phyloP scores from a whole-genome alignment of 2,888 invertebrate species.

The Sussaba pulchella region DNA sequence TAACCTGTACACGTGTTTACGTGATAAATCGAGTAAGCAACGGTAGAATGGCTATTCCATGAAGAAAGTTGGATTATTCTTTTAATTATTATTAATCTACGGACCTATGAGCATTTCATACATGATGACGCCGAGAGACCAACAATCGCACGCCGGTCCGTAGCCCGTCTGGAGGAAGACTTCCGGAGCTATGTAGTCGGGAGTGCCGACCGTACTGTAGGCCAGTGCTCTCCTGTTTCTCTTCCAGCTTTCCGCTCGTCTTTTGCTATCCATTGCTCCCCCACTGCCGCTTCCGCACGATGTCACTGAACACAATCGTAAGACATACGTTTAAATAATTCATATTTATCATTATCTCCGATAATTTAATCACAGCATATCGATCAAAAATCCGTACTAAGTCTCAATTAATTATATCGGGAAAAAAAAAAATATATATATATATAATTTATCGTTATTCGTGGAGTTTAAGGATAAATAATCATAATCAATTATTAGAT shows the following conservation, averaged over 20 bases:
- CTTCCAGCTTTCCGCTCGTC: conserved; percentile 99
- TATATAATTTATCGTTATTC: too few species aligned
- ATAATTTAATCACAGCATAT: too few species aligned
- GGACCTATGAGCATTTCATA: conserved; percentile 99
- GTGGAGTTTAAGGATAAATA: too few species aligned
- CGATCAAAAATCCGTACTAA: too few species aligned
- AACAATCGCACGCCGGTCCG: conserved; percentile 99
- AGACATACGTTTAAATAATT: background rate
- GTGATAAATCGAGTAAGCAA: background rate
- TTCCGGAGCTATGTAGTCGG: conserved; percentile 99
- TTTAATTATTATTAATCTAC: background rate
- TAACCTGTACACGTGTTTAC: conserved; percentile 88
- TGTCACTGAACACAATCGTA: conserved; percentile 77
- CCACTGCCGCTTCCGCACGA: conserved; percentile 82
- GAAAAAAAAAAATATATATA: too few species aligned
- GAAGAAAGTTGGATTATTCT: background rate
- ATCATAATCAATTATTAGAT: background rate
- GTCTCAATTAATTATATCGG: too few species aligned
- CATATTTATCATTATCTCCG: too few species aligned
- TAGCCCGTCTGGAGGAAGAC: conserved; percentile 99
- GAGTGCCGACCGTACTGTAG: conserved; percentile 98
- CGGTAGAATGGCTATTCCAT: conserved; percentile 22
- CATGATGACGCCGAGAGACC: conserved; percentile 99
- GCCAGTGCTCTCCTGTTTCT: conserved; percentile 97
- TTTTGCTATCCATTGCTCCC: conserved; percentile 98